These are phyloP conservation scores for Lutraria lutraria DNA, from an alignment of 2,888 invertebrate genomes.

Conservation along the genomic window DNA sequence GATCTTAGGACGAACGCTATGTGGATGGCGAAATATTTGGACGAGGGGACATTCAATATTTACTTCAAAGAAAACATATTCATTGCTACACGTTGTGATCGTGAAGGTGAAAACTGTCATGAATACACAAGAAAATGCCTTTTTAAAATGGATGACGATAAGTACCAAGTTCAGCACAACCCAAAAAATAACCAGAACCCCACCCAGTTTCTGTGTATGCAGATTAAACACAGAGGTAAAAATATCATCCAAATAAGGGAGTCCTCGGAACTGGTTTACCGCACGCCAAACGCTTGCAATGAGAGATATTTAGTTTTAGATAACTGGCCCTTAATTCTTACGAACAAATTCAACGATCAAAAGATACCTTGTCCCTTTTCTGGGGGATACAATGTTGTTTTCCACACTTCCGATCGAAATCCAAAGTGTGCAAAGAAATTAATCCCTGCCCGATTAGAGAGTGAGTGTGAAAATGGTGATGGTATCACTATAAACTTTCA, in stretches of 20 bases:
- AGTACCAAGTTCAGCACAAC: constrained; percentile 74
- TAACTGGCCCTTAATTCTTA: constrained; percentile 78
- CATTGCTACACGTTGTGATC: constrained; percentile 52
- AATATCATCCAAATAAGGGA: constrained; percentile 80
- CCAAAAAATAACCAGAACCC: constrained; percentile 51
- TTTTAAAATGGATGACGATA: constrained; percentile 70
- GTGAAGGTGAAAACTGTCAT: constrained; percentile 39
- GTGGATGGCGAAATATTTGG: constrained; percentile 55
- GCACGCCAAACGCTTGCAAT: constrained; percentile 72
- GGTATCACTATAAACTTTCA: constrained; percentile 81
- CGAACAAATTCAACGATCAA: constrained; percentile 70
- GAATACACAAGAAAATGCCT: constrained; percentile 68
- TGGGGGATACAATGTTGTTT: constrained; percentile 72
- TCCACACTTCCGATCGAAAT: constrained; percentile 56
- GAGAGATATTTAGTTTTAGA: constrained; percentile 78
- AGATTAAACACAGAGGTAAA: constrained; percentile 78
- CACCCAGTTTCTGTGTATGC: constrained; percentile 76
- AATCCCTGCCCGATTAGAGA: constrained; percentile 78
- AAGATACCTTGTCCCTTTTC: constrained; percentile 72
- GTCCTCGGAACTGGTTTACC: constrained; percentile 60
- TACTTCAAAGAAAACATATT: constrained; percentile 61
- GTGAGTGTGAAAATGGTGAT: constrained; percentile 81
- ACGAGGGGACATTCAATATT: constrained; percentile 53
- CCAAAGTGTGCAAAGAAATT: constrained; percentile 66
- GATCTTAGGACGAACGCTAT: constrained; percentile 52